Conservation (phyloP, 2,888 invertebrate species). For the Belgica antarctica region DNA sequence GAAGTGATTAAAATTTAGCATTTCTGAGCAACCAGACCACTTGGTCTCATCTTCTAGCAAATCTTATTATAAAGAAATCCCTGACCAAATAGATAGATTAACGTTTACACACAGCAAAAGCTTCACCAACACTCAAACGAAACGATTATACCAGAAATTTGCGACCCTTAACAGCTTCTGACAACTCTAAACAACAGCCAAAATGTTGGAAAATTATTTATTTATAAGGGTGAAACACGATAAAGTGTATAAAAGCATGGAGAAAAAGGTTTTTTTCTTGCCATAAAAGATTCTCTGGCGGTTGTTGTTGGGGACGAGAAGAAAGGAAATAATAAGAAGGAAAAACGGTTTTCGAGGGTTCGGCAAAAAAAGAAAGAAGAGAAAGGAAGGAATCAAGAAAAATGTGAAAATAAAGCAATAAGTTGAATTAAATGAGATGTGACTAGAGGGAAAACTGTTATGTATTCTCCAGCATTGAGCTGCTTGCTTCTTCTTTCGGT, state of each 20-base stretch:
- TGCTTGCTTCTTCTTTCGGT: not conserved
- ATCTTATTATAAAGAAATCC: too few relatives aligned
- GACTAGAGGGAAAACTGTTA: conserved; percentile 36
- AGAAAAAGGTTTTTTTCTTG: not conserved
- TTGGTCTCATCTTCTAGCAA: too few relatives aligned
- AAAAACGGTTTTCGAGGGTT: conserved; percentile 2
- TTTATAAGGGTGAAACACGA: conserved; percentile 43
- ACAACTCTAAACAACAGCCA: conserved; percentile 43
- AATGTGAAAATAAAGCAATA: conserved; percentile 44
- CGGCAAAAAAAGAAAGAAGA: not conserved
- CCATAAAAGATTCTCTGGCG: not conserved
- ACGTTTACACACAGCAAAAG: conserved; percentile 7
- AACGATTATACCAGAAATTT: conserved; percentile 40
- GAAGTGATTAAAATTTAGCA: too few relatives aligned
- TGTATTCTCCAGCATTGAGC: not conserved
- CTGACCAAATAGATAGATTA: too few relatives aligned
- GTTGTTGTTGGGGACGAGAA: not conserved
- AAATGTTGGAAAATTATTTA: conserved; percentile 44
- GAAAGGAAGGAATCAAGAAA: conserved; percentile 37
- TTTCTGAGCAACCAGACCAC: too few relatives aligned
- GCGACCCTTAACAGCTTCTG: conserved; percentile 43
- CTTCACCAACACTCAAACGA: not conserved
- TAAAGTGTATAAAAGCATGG: conserved; percentile 42
- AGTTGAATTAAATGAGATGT: conserved; percentile 44
- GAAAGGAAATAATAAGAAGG: conserved; percentile 15